These are phyloP conservation scores for Acanthis flammea DNA, from an alignment of 2,797 vertebrate species.

Conservation along the genomic window DNA sequence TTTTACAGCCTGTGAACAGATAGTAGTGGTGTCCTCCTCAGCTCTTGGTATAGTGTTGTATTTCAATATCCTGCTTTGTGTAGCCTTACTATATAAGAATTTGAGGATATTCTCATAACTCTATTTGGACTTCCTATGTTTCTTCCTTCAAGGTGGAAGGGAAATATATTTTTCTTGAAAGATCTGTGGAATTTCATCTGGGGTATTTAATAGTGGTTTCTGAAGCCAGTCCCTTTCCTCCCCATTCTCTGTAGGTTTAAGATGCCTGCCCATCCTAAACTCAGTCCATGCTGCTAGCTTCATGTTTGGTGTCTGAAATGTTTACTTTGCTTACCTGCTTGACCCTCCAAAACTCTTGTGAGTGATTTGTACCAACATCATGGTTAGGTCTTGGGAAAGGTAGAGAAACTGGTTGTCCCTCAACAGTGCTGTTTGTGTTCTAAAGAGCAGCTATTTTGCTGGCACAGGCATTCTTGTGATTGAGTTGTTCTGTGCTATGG, in stretches of 20 bases:
- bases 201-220: background rate
- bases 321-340: background rate
- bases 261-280: background rate
- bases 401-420: background rate
- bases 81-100: background rate
- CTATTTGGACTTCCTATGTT: background rate
- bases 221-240: background rate
- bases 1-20: background rate
- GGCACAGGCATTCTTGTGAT: background rate
- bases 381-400: background rate
- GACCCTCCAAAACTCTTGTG: background rate
- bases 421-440: background rate
- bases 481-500: background rate
- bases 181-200: background rate
- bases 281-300: background rate
- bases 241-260: background rate
- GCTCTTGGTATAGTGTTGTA: background rate
- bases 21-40: background rate
- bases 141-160: background rate
- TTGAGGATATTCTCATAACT: background rate
- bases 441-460: background rate
- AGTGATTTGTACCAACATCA: background rate
- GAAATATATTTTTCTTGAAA: background rate
- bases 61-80: background rate
- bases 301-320: background rate